These are phyloP conservation scores for Diglossa cyanea DNA, from an alignment of 2,797 vertebrate genomes.

Conservation along the genomic window DNA sequence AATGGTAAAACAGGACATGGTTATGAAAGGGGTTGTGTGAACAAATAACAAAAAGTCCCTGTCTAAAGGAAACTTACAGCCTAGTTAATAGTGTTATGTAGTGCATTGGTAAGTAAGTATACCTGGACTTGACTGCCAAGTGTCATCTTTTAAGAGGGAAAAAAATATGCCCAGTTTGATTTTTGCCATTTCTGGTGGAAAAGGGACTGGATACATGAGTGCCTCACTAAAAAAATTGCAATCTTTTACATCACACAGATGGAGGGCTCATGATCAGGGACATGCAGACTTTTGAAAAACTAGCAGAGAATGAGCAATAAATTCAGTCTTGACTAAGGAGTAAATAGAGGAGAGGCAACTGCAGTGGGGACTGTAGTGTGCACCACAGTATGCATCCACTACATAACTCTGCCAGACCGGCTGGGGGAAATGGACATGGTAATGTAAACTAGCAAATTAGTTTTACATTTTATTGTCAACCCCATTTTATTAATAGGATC, in stretches of 20 bases:
- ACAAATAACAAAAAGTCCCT: not conserved
- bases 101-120: not conserved
- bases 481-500: not conserved
- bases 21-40: not conserved
- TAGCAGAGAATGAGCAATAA: not conserved
- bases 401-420: not conserved
- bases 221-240: not conserved
- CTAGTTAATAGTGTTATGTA: not conserved
- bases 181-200: not conserved
- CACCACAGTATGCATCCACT: not conserved
- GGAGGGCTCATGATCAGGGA: not conserved
- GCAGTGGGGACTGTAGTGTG: not conserved
- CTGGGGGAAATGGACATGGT: not conserved
- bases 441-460: not conserved
- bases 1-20: not conserved
- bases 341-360: conserved; percentile 17
- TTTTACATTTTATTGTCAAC: not conserved
- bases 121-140: not conserved
- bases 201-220: not conserved
- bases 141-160: not conserved
- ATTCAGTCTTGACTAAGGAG: conserved; percentile 42
- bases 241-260: not conserved
- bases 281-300: conserved; percentile 18
- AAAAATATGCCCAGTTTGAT: not conserved
- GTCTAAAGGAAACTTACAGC: not conserved